Evolutionary conservation across 2,888 invertebrate species (phyloP), one percentile per base, ranked within the genome.

Genomic region (Mythimna ferrago): DNA sequence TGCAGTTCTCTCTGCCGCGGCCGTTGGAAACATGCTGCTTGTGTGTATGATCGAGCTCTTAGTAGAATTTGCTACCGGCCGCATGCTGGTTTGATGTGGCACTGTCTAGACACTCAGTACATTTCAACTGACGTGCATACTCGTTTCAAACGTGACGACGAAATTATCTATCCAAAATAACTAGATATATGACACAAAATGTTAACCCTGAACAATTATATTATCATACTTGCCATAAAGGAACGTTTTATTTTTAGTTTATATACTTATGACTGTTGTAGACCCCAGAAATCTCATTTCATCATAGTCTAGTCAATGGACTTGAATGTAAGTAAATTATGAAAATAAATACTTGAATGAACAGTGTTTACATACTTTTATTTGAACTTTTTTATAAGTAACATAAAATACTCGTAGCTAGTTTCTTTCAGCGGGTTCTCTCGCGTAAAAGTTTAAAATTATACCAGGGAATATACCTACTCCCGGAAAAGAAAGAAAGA

Each of bases 261-360:
- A 70, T 74, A 65, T 64, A 69, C 73, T 75, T 48, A 73, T 71
- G 71, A 81, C 66, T 80, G 76, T 72, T 84, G 72, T 73, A 74
- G 44, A 81, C 78, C 81, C 78, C 65, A 76, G 85, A 81, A 89
- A 89, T 89, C 88, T 89, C 89, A 86, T 86, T 87, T 88, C 81
- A 79, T 87, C 83, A 86, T 85, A 81, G 88, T 90, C 92, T 92
- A 92, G 92, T 92, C 92, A 91, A 85, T 85, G 86, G 90, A 91
- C 90, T 87, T 87, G 89, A 86, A 88, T 90, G 87, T 91, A 90
- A 89, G 88, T 86, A 82, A 87, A 80, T 82, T 86, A 83, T 86
- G 82, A 86, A 76, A 90, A 90, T 89, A 89, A 90, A 91, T 83
- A 88, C 80, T 84, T 86, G 74, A 85, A 85, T 86, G 77, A 89